phyloP scores from a whole-genome alignment of 2,888 invertebrate species.

The Alviniconcha strummeri region DNA sequence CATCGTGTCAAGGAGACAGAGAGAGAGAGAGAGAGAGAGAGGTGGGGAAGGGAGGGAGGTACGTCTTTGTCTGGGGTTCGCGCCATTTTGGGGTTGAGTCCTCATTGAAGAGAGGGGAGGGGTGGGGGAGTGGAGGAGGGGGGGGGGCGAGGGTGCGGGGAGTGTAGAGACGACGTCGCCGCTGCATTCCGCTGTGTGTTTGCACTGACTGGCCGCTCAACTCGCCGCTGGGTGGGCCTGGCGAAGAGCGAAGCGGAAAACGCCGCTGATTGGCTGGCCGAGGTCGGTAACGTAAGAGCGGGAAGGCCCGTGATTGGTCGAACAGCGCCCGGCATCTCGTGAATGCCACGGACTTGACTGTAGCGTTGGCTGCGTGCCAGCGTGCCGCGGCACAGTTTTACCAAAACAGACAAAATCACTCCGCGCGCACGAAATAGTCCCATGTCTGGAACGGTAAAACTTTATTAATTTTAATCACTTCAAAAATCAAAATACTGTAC shows the following conservation, averaged over 20 bases:
- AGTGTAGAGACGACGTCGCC: background rate
- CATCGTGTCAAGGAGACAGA: too few species aligned
- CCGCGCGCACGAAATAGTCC: constrained; percentile 34
- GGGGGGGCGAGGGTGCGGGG: background rate
- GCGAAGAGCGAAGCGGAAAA: background rate
- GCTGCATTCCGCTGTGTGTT: constrained; percentile 25
- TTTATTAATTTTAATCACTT: background rate
- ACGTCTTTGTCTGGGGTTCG: constrained; percentile 7
- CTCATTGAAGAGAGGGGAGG: background rate
- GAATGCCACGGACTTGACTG: constrained; percentile 41
- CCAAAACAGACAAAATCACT: background rate
- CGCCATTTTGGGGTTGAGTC: constrained; percentile 14
- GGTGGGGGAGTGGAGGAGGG: background rate
- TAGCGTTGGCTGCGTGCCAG: constrained; percentile 26
- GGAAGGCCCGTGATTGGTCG: constrained; percentile 55
- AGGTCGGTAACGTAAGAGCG: constrained; percentile 44
- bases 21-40: background rate
- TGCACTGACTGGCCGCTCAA: constrained; percentile 35
- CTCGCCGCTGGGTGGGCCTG: constrained; percentile 21
- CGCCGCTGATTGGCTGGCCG: constrained; percentile 31
- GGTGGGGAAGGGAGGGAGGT: background rate
- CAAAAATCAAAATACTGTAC: background rate
- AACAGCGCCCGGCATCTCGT: constrained; percentile 48
- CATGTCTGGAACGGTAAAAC: constrained; percentile 31
- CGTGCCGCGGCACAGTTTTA: constrained; percentile 7